Evolutionary conservation across 2,888 invertebrate species (phyloP).

Genomic region (Apamea monoglypha): DNA sequence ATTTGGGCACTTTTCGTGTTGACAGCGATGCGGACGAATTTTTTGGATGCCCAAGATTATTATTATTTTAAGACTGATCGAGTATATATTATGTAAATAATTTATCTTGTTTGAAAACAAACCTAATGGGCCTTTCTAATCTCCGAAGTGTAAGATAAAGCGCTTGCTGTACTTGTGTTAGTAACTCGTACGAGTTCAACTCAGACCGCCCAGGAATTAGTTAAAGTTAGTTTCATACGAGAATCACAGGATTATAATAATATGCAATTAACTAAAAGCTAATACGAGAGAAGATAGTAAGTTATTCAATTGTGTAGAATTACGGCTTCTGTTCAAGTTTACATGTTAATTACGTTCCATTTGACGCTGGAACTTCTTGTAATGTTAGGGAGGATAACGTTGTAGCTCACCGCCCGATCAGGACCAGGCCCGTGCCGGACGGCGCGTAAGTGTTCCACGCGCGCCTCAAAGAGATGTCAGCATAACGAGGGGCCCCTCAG

Average conservation of each 20-base stretch:
- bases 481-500: too few species aligned
- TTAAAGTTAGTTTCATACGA: conserved; percentile 18
- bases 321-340: conserved; percentile 48
- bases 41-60: neutral
- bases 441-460: too few species aligned
- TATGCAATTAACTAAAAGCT: conserved; percentile 52
- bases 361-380: conserved; percentile 26
- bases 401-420: too few species aligned
- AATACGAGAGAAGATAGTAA: conserved; percentile 22
- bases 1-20: neutral
- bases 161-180: conserved; percentile 1
- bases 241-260: conserved; percentile 55
- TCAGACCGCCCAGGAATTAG: conserved; percentile 12
- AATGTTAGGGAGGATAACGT: conserved; percentile 2
- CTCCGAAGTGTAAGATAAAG: conserved; percentile 13
- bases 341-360: conserved; percentile 47
- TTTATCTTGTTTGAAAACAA: neutral
- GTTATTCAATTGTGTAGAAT: conserved; percentile 53
- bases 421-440: too few species aligned
- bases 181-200: conserved; percentile 4
- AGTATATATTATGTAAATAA: neutral
- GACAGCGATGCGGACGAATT: neutral
- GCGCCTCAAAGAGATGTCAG: too few species aligned
- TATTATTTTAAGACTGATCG: neutral
- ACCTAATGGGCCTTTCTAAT: conserved; percentile 1